phyloP scores from a whole-genome alignment of 2,797 vertebrate genomes.

The Poeciliopsis presidionis region DNA sequence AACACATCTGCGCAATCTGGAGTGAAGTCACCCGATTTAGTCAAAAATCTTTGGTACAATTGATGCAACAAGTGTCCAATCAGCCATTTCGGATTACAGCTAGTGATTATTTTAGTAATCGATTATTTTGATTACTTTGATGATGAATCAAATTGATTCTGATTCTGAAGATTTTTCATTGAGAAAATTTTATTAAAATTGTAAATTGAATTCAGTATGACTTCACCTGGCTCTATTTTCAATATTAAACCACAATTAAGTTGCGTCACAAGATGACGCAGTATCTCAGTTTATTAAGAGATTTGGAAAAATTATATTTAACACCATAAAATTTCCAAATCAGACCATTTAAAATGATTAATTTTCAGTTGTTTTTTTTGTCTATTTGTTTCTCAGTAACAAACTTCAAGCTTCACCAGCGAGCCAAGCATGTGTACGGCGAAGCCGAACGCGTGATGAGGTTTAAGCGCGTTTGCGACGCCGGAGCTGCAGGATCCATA shows the following conservation, averaged over 20 bases:
- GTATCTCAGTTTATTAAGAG: not conserved
- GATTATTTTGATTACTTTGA: no score
- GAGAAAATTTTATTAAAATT: no score
- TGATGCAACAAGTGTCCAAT: not conserved
- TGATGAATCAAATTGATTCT: no score
- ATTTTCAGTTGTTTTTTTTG: not conserved
- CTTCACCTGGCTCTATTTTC: no score
- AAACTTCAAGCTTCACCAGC: slow-evolving; percentile 90
- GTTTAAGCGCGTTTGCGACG: slow-evolving; percentile 88
- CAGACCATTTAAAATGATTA: not conserved
- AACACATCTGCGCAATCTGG: not conserved
- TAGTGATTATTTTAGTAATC: no score
- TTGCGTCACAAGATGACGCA: not conserved
- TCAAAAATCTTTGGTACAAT: not conserved
- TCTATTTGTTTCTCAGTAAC: slow-evolving; percentile 71
- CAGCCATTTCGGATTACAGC: no score
- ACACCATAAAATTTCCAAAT: not conserved
- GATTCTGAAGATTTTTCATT: no score
- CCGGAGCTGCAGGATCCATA: slow-evolving; percentile 77
- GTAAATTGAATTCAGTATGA: no score
- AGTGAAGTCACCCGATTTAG: not conserved
- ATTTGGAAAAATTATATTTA: not conserved
- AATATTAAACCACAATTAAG: not conserved
- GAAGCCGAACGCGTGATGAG: slow-evolving; percentile 90
- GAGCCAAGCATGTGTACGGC: slow-evolving; percentile 93